phyloP scores from a whole-genome alignment of 1,140 invertebrate genomes.

The Oncopodura yosiiana region DNA sequence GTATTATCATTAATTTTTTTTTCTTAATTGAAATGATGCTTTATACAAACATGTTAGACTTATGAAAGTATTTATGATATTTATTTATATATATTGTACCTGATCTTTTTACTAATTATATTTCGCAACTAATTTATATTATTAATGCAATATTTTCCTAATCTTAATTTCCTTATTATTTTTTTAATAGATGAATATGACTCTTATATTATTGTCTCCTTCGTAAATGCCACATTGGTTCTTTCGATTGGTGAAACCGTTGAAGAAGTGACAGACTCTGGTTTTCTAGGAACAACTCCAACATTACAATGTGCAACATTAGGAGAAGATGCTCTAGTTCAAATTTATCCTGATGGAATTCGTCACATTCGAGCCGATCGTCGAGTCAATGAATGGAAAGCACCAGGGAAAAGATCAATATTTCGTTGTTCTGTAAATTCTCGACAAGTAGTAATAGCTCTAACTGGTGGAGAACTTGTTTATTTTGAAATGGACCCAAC shows the following conservation, averaged over 20 bases:
- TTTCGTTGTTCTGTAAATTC: conserved; percentile 98
- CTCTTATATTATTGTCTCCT: conserved; percentile 99
- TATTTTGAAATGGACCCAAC: conserved; percentile 99
- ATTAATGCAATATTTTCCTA: not conserved
- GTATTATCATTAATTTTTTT: conserved; percentile 2
- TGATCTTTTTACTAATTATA: not conserved
- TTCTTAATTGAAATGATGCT: conserved; percentile 21
- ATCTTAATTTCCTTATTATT: conserved; percentile 7
- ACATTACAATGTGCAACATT: conserved; percentile 93
- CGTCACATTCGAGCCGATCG: conserved; percentile 95
- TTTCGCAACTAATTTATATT: not conserved
- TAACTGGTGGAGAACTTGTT: conserved; percentile 93
- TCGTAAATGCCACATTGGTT: conserved; percentile 98
- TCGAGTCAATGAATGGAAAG: conserved; percentile 98
- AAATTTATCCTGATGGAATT: conserved; percentile 98
- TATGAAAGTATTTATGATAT: conserved; percentile 27
- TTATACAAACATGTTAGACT: conserved; percentile 36
- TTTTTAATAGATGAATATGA: conserved; percentile 86
- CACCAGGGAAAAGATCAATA: conserved; percentile 92
- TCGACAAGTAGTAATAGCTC: conserved; percentile 93
- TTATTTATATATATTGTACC: conserved; percentile 11
- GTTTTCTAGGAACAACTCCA: conserved; percentile 95
- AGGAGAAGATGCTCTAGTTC: conserved; percentile 93
- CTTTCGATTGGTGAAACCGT: conserved; percentile 99
- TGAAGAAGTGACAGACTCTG: conserved; percentile 99